A percentile compares a stretch with the other conserved stretches of the same genome.
These are phyloP conservation scores for Turdus rufiventris DNA, from an alignment of 2,113 vertebrate genomes.

Conservation along the genomic window DNA sequence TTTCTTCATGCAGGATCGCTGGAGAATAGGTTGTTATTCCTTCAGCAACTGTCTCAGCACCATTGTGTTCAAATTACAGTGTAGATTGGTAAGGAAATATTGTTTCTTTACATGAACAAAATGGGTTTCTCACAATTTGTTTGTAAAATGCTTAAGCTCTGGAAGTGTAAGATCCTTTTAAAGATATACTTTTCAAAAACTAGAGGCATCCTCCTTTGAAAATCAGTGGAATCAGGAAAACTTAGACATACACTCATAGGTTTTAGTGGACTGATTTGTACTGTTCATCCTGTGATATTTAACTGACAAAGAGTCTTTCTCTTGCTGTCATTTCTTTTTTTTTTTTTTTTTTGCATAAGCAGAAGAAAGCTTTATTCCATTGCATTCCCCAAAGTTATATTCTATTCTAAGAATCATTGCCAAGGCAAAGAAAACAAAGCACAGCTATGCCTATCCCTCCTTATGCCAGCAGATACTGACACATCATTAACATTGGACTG, in stretches of 20 bases:
- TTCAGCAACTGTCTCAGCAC: neutral
- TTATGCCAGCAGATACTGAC: neutral
- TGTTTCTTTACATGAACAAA: neutral
- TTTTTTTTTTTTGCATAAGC: neutral
- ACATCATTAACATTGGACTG: neutral
- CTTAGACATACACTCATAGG: neutral
- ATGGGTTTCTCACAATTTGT: neutral
- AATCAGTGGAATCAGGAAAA: neutral
- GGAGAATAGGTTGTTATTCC: neutral
- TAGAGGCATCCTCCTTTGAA: neutral
- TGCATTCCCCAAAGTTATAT: neutral
- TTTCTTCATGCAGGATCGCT: neutral
- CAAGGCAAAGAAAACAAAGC: neutral
- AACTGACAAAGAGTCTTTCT: neutral
- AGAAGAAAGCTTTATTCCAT: neutral
- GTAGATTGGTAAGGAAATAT: neutral
- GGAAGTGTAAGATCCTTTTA: neutral
- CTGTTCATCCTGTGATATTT: neutral
- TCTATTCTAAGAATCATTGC: neutral
- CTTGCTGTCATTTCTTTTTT: neutral
- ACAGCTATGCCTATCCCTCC: neutral
- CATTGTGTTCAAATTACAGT: neutral
- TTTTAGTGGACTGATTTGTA: neutral
- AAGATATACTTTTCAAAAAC: neutral
- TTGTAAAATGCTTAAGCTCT: neutral